phyloP scores from a whole-genome alignment of 2,888 invertebrate species.

The Phania funesta region DNA sequence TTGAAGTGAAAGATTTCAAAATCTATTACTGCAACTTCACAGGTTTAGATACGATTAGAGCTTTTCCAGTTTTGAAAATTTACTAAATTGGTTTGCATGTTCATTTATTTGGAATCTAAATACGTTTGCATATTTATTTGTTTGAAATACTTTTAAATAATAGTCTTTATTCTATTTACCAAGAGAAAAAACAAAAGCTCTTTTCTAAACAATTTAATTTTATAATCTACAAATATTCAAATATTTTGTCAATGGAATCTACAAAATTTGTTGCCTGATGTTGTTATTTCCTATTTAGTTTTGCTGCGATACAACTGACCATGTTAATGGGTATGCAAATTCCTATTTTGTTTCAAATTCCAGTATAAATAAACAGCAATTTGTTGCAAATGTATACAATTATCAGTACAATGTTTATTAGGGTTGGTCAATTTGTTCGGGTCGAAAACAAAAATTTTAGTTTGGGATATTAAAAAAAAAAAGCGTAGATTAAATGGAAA shows the following conservation, averaged over 20 bases:
- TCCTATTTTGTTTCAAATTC: constrained; percentile 9
- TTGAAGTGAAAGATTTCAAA: no score
- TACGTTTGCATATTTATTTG: background rate
- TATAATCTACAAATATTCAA: constrained; percentile 38
- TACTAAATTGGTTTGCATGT: constrained; percentile 15
- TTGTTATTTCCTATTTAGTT: background rate
- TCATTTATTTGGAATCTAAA: background rate
- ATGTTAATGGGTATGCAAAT: constrained; percentile 22
- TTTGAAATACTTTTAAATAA: constrained; percentile 11
- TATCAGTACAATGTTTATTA: no score
- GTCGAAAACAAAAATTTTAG: no score
- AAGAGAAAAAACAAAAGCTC: constrained; percentile 13
- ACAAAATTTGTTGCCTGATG: background rate
- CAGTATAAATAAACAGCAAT: constrained; percentile 25
- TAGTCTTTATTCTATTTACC: background rate
- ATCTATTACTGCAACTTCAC: no score
- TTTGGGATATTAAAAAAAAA: no score
- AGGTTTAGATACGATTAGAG: no score
- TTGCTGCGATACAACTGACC: no score
- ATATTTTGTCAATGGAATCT: constrained; percentile 13
- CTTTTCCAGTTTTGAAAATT: background rate
- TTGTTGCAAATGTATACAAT: no score
- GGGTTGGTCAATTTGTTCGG: no score
- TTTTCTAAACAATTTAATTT: constrained; percentile 50
- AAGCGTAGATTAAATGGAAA: no score